These are phyloP conservation scores for Hydropsyche betteni DNA, from an alignment of 2,888 invertebrate species.

Conservation along the genomic window DNA sequence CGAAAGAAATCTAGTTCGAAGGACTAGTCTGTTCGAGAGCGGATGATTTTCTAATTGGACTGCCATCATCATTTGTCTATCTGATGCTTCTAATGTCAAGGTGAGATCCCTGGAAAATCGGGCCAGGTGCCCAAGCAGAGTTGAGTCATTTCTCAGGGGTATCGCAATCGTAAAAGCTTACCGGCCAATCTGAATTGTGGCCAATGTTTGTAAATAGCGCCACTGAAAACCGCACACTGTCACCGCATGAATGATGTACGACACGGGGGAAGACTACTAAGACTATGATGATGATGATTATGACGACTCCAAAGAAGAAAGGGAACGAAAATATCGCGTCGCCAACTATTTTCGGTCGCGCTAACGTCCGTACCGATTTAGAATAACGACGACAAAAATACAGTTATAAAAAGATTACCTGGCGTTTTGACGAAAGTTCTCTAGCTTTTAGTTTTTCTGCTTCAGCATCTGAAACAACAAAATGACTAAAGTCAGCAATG, in stretches of 20 bases:
- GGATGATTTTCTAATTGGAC: too few relatives aligned
- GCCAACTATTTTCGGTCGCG: conserved; percentile 8
- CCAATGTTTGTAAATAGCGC: conserved; percentile 2
- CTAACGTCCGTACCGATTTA: background rate
- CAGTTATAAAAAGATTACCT: conserved; percentile 9
- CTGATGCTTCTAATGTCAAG: background rate
- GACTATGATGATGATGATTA: too few relatives aligned
- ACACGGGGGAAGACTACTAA: background rate
- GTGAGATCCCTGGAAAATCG: background rate
- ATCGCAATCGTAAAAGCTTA: too few relatives aligned
- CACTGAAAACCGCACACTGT: background rate
- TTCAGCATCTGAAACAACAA: conserved; percentile 8
- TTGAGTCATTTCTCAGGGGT: too few relatives aligned
- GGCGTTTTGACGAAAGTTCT: conserved; percentile 8
- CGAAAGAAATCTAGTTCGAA: too few relatives aligned
- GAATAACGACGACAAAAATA: conserved; percentile 21
- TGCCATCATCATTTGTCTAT: too few relatives aligned
- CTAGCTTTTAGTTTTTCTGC: background rate
- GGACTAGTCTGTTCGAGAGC: too few relatives aligned
- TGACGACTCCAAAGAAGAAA: conserved; percentile 6
- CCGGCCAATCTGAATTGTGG: conserved; percentile 5
- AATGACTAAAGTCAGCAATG: background rate
- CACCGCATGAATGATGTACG: conserved; percentile 12
- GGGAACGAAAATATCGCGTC: conserved; percentile 10
- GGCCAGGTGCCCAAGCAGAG: too few relatives aligned